Percentiles rank a stretch among this genome's conserved stretches.
phyloP scores from a whole-genome alignment of 2,113 vertebrate species.

The Varanus komodoensis region DNA sequence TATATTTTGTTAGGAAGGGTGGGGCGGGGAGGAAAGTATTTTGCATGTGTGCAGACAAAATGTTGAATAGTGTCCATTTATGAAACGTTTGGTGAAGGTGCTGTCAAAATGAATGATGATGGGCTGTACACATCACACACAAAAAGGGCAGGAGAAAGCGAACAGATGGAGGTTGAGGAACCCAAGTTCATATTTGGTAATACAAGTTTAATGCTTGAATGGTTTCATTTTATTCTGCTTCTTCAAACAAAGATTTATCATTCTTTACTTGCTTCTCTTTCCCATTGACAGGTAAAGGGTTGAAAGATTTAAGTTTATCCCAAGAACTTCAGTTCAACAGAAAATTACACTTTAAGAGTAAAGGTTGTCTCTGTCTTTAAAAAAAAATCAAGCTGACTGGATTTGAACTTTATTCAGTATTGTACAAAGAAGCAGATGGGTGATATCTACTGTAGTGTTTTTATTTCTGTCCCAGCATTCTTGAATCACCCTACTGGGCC shows the following conservation, averaged over 20 bases:
- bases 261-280: constrained; percentile 58
- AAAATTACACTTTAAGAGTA: constrained; percentile 56
- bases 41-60: not conserved
- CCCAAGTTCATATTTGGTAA: constrained; percentile 36
- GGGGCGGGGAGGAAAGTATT: not conserved
- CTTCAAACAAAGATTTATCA: constrained; percentile 55
- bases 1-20: not conserved
- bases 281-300: constrained; percentile 52
- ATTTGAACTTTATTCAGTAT: constrained; percentile 20
- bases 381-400: constrained; percentile 16
- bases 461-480: not conserved
- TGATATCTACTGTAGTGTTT: too few relatives aligned
- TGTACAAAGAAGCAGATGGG: not conserved
- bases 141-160: not conserved
- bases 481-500: too few relatives aligned
- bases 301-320: constrained; percentile 60
- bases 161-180: constrained; percentile 21
- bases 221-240: constrained; percentile 59
- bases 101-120: constrained; percentile 49
- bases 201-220: constrained; percentile 46
- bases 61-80: constrained; percentile 26
- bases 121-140: not conserved
- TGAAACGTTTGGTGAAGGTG: constrained; percentile 40
- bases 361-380: constrained; percentile 41
- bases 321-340: constrained; percentile 39